Percentiles rank a stretch among this genome's conserved stretches.
Conservation (phyloP, 2,113 vertebrate genomes). For the Setophaga coronata region DNA sequence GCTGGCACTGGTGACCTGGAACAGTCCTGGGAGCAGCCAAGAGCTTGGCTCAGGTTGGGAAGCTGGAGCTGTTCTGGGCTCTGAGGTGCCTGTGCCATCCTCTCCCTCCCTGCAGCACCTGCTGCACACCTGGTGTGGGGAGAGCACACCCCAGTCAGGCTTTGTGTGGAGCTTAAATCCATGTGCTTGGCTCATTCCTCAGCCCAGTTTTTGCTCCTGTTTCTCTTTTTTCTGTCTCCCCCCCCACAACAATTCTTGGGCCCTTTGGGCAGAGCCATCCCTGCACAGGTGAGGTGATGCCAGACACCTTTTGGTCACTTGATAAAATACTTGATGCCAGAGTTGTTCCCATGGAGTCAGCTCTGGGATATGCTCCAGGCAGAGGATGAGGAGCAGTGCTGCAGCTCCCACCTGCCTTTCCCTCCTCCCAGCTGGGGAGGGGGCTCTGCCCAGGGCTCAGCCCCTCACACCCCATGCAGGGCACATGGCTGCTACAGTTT, state of each 20-base stretch:
- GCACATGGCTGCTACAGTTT: neutral
- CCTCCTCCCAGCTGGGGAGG: neutral
- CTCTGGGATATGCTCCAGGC: neutral
- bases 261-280: accelerated
- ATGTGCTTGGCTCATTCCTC: neutral
- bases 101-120: neutral
- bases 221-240: too few species aligned
- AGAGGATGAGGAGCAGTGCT: neutral
- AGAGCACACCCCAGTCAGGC: neutral
- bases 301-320: neutral
- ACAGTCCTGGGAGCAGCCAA: neutral
- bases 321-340: neutral
- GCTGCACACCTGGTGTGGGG: accelerated
- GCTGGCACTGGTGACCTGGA: accelerated
- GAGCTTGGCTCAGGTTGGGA: neutral
- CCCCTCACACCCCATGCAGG: neutral
- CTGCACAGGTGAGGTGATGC: neutral
- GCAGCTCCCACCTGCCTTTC: neutral
- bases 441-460: neutral
- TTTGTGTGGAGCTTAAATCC: neutral
- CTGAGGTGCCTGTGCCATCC: accelerated
- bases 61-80: neutral
- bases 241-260: accelerated
- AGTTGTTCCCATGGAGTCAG: neutral
- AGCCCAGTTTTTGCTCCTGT: accelerated